These are phyloP conservation scores for Prionace glauca DNA, from an alignment of 2,797 vertebrate genomes.

Conservation along the genomic window DNA sequence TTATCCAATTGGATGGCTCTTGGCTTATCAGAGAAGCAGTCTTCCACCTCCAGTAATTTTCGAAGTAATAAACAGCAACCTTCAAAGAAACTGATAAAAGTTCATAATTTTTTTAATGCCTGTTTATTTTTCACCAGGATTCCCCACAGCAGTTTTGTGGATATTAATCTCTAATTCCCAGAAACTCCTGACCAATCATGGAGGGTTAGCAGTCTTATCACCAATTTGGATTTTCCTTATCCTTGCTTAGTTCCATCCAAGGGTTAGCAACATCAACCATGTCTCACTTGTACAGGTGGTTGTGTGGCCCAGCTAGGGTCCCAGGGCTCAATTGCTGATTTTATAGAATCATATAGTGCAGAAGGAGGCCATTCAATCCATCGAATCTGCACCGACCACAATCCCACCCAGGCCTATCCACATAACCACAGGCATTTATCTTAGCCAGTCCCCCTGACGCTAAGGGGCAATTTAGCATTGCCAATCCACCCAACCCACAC, in stretches of 20 bases:
- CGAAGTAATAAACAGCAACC: neutral
- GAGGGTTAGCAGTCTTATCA: neutral
- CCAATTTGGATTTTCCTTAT: neutral
- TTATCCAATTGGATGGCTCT: neutral
- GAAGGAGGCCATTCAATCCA: too few species aligned
- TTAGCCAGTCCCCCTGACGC: too few species aligned
- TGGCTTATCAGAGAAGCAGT: neutral
- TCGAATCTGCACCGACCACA: too few species aligned
- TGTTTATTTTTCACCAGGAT: neutral
- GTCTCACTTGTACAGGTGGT: neutral
- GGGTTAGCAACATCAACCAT: neutral
- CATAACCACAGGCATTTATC: too few species aligned
- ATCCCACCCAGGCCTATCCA: too few species aligned
- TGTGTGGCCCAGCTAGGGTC: neutral
- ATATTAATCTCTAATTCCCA: neutral
- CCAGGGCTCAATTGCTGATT: neutral
- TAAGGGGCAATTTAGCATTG: too few species aligned
- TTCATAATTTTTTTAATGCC: neutral
- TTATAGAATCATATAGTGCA: too few species aligned
- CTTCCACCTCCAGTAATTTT: neutral
- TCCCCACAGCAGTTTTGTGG: neutral
- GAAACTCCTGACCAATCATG: neutral
- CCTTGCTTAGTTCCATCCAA: neutral
- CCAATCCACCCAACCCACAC: too few species aligned
- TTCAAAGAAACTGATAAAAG: neutral